phyloP scores from a whole-genome alignment of 2,797 vertebrate species.

The Perodicticus potto region DNA sequence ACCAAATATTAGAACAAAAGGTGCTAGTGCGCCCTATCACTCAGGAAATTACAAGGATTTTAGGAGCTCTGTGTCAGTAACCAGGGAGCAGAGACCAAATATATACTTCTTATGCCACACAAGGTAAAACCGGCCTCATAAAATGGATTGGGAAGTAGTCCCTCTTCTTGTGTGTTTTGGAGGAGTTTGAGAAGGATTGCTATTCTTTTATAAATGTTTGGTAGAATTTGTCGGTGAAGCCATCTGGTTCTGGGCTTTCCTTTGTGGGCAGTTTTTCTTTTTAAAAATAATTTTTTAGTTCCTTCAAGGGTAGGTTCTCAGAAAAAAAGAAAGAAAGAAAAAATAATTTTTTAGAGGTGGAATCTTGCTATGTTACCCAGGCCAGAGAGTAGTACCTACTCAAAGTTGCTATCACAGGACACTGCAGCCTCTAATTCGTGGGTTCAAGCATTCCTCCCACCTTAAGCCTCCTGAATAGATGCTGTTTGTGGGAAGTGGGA shows the following conservation, averaged over 20 bases:
- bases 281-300: too few relatives aligned
- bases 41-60: background rate
- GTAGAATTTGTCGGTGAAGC: conserved; percentile 10
- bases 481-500: background rate
- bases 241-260: background rate
- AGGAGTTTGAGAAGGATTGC: background rate
- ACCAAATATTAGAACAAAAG: background rate
- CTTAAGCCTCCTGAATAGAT: background rate
- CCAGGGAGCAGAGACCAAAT: background rate
- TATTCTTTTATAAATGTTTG: conserved; percentile 33
- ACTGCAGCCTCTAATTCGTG: background rate
- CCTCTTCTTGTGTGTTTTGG: background rate
- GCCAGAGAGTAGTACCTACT: background rate
- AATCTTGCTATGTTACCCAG: background rate
- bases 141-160: background rate
- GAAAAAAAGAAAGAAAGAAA: too few relatives aligned
- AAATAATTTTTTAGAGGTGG: too few relatives aligned
- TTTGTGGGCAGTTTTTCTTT: background rate
- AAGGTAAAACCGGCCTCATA: background rate
- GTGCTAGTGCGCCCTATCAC: background rate
- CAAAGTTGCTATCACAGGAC: too few relatives aligned
- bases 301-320: too few relatives aligned
- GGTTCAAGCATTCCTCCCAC: background rate
- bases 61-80: background rate
- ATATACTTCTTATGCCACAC: background rate